Percentiles rank a stretch among this genome's conserved stretches.
These are phyloP conservation scores for Tyto alba DNA, from an alignment of 2,113 vertebrate genomes.

Conservation along the genomic window DNA sequence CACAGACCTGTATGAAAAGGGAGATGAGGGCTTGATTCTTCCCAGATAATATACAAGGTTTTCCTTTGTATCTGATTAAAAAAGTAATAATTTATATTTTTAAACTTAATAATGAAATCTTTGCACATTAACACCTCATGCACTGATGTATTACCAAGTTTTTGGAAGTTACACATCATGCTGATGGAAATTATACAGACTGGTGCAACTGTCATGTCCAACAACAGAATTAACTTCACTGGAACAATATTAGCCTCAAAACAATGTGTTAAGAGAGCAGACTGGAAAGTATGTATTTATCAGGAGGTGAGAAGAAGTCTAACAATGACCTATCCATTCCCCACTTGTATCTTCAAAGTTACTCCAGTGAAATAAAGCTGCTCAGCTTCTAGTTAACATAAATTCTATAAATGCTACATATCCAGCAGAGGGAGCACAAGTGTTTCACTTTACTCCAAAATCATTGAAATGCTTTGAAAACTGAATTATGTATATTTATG, in stretches of 20 bases:
- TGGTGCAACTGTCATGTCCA: neutral
- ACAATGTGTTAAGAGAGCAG: neutral
- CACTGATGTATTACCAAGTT: neutral
- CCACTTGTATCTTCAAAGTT: neutral
- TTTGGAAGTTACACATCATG: neutral
- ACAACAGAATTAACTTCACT: neutral
- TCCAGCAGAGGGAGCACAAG: constrained; percentile 42
- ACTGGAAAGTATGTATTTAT: neutral
- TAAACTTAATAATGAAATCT: neutral
- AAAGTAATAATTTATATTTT: neutral
- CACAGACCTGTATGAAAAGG: neutral
- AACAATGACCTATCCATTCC: neutral
- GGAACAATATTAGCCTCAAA: neutral
- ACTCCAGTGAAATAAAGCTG: neutral
- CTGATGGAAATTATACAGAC: neutral
- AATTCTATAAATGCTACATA: neutral
- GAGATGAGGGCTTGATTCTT: neutral
- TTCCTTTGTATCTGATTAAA: neutral
- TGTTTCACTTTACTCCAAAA: neutral
- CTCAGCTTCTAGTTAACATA: neutral
- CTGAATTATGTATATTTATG: neutral
- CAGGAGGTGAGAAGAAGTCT: neutral
- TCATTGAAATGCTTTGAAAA: neutral
- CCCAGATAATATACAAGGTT: neutral
- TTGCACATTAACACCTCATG: neutral